phyloP scores from a whole-genome alignment of 2,113 vertebrate genomes.

The Otis tarda region DNA sequence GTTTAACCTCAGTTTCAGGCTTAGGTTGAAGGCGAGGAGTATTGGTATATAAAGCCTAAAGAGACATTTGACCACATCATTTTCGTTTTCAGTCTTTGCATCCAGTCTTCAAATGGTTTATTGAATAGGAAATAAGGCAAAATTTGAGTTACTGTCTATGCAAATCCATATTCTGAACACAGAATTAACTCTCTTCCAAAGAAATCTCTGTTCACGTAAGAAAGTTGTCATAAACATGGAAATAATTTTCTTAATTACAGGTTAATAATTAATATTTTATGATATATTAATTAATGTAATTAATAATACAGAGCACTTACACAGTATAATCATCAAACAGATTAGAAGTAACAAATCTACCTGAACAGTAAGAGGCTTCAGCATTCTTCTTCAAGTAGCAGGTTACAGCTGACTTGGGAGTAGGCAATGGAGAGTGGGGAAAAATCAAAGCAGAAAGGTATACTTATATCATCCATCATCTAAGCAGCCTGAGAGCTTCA shows the following conservation, averaged over 20 bases:
- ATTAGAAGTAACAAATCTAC: neutral
- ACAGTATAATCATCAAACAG: neutral
- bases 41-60: neutral
- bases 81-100: neutral
- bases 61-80: neutral
- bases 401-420: neutral
- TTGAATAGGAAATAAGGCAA: neutral
- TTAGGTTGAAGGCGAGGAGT: fast-evolving
- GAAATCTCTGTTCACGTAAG: neutral
- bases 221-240: neutral
- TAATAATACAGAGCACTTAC: neutral
- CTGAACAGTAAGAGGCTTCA: neutral
- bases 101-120: neutral
- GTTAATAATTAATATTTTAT: neutral
- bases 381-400: neutral
- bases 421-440: neutral
- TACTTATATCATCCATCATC: neutral
- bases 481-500: neutral
- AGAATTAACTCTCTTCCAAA: neutral
- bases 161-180: neutral
- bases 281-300: neutral
- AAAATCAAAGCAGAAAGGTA: neutral
- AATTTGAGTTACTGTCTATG: neutral
- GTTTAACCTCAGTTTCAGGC: neutral
- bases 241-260: neutral